phyloP scores from a whole-genome alignment of 2,888 invertebrate species.

The Cheilosia impressa region DNA sequence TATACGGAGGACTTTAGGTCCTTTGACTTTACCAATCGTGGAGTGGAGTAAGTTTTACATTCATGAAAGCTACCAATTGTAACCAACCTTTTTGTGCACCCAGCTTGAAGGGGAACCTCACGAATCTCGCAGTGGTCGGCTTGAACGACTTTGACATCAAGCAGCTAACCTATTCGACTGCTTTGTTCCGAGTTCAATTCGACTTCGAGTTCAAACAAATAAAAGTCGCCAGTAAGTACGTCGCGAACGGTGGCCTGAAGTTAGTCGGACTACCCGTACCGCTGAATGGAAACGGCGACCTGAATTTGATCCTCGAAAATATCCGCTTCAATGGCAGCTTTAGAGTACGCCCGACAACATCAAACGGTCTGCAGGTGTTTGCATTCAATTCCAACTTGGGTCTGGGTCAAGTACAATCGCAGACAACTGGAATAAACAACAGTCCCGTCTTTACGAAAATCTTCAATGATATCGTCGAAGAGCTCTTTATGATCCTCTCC shows the following conservation, averaged over 20 bases:
- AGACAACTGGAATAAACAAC: constrained; percentile 78
- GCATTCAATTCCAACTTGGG: constrained; percentile 78
- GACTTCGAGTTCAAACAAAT: constrained; percentile 79
- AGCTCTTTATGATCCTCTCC: constrained; percentile 77
- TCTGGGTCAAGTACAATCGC: constrained; percentile 77
- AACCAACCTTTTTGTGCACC: neutral
- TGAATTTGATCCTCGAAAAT: constrained; percentile 77
- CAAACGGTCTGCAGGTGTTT: constrained; percentile 75
- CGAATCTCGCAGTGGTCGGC: constrained; percentile 78
- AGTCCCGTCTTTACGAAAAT: constrained; percentile 75
- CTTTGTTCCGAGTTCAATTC: constrained; percentile 78
- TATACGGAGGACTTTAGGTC: constrained; percentile 76
- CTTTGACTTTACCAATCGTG: constrained; percentile 62
- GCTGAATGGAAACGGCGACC: constrained; percentile 78
- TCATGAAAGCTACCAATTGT: neutral
- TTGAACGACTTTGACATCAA: constrained; percentile 79
- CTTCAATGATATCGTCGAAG: constrained; percentile 78
- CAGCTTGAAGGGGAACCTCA: constrained; percentile 78
- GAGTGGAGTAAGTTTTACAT: constrained; percentile 76
- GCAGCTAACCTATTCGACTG: constrained; percentile 78
- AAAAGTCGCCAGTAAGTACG: constrained; percentile 77
- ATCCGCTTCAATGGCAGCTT: constrained; percentile 79
- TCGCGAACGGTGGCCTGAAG: constrained; percentile 74
- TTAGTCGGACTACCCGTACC: constrained; percentile 71
- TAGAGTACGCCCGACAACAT: constrained; percentile 77